Evolutionary conservation across 2,113 vertebrate genomes (phyloP).

Genomic region (Fregata magnificens): DNA sequence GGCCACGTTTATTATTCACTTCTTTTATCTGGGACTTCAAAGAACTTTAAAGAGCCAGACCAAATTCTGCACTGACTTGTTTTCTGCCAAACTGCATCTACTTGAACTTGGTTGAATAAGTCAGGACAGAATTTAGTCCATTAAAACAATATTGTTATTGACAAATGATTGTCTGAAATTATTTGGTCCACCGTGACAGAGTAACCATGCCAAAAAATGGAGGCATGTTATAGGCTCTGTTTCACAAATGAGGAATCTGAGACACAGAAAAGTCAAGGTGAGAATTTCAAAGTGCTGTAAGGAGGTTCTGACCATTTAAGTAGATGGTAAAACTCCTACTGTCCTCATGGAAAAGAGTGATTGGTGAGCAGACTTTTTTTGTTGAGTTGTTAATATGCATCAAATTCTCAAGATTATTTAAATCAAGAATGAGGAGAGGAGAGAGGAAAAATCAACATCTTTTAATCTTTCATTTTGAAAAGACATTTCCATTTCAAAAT

Average conservation of each 20-base stretch:
- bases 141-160: not conserved
- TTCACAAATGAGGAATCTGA: not conserved
- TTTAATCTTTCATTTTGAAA: not conserved
- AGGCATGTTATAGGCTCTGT: not conserved
- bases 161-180: not conserved
- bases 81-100: not conserved
- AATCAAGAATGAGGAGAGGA: not conserved
- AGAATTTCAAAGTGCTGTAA: not conserved
- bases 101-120: not conserved
- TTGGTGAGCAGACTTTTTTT: not conserved
- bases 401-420: not conserved
- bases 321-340: not conserved
- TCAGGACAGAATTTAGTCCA: not conserved
- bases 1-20: not conserved
- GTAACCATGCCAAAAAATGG: not conserved
- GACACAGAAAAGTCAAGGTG: not conserved
- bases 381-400: not conserved
- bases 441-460: not conserved
- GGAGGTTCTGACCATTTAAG: not conserved
- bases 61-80: not conserved
- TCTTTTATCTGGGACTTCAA: not conserved
- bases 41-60: not conserved
- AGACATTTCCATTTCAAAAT: not conserved
- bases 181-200: not conserved
- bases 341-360: not conserved